A percentile compares a stretch with the other conserved stretches of the same genome.
phyloP scores from a whole-genome alignment of 2,888 invertebrate species.

The Coremacera marginata region DNA sequence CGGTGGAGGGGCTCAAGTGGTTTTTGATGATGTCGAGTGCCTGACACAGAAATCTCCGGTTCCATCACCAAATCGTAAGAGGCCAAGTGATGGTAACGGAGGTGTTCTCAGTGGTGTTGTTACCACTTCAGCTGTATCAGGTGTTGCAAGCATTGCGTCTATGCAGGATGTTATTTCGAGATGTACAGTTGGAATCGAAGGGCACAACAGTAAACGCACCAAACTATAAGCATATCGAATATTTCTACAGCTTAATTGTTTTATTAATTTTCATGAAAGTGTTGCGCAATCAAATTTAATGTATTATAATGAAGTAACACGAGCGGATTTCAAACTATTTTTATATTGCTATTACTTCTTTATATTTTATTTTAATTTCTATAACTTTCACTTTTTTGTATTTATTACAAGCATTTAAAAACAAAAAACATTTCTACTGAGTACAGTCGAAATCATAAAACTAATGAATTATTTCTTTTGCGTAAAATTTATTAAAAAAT shows the following conservation, averaged over 20 bases:
- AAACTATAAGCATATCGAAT: conserved; percentile 55
- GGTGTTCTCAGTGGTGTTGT: conserved; percentile 45
- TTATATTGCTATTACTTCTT: too few species aligned
- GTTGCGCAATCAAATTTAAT: background rate
- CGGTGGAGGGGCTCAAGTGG: conserved; percentile 94
- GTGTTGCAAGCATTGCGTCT: conserved; percentile 55
- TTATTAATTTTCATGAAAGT: background rate
- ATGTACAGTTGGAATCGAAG: conserved; percentile 68
- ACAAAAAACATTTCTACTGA: too few species aligned
- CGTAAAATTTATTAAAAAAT: too few species aligned
- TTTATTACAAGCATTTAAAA: too few species aligned
- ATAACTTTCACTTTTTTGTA: too few species aligned
- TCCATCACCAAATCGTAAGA: conserved; percentile 68
- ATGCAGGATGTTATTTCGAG: conserved; percentile 64
- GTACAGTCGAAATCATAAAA: too few species aligned
- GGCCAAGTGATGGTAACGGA: conserved; percentile 60
- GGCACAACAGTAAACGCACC: conserved; percentile 66
- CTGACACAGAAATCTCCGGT: conserved; percentile 85
- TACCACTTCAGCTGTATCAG: conserved; percentile 49
- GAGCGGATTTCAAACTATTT: too few species aligned
- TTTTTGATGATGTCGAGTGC: conserved; percentile 95
- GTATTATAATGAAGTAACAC: too few species aligned
- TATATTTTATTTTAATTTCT: too few species aligned
- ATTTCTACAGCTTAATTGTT: background rate
- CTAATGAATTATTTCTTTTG: too few species aligned